phyloP scores from a whole-genome alignment of 1,140 invertebrate genomes.

The Polypedilum pembai region DNA sequence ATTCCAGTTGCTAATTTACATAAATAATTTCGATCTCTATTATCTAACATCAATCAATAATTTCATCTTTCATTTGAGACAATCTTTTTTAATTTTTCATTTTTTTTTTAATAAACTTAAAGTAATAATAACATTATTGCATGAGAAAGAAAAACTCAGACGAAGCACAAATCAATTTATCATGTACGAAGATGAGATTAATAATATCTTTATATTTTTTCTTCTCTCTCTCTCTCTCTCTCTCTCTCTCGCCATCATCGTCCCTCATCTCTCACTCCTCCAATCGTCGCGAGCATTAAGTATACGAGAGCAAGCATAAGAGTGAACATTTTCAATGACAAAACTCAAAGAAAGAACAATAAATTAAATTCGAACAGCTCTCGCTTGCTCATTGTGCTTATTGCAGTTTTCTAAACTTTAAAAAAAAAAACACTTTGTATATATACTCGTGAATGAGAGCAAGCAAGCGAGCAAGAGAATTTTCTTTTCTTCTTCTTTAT shows the following conservation, averaged over 20 bases:
- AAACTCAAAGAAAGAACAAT: neutral
- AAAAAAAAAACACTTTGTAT: too few relatives aligned
- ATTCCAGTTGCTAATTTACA: too few relatives aligned
- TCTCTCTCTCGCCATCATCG: neutral
- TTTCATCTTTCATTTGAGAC: neutral
- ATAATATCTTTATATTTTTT: constrained; percentile 7
- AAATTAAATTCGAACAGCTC: constrained; percentile 11
- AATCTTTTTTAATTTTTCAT: neutral
- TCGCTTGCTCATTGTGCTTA: neutral
- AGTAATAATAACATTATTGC: neutral
- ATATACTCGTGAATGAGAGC: too few relatives aligned
- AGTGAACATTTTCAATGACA: constrained; percentile 6
- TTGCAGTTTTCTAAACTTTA: neutral
- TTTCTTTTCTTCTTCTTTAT: too few relatives aligned
- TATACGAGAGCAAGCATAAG: neutral
- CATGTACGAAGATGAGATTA: constrained; percentile 12
- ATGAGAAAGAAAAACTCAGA: neutral
- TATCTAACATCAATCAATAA: constrained; percentile 12
- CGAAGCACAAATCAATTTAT: constrained; percentile 3
- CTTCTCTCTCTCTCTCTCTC: neutral
- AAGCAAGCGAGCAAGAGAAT: too few relatives aligned
- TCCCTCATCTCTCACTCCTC: neutral
- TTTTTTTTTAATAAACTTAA: neutral
- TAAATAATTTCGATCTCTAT: neutral
- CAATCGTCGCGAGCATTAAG: neutral